Evolutionary conservation across 2,113 vertebrate species (phyloP), one percentile per base, ranked within the genome.

Genomic region (Ibidorhyncha struthersii): DNA sequence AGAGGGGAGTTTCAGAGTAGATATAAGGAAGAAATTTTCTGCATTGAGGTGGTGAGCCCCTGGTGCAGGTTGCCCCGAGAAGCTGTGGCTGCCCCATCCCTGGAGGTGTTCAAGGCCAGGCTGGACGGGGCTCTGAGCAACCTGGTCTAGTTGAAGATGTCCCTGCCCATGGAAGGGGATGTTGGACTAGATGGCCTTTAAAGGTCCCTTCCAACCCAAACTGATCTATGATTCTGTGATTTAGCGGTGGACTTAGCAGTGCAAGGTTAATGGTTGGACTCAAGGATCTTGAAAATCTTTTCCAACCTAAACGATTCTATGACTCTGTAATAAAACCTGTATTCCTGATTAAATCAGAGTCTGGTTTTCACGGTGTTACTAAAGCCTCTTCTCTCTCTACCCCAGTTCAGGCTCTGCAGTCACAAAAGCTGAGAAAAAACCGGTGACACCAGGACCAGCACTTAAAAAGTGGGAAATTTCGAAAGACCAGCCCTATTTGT

Each of bases 401-500:
- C 40, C 6, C 79, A 99, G 99, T 71, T 96, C 99, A 59, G 93
- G 66, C 22, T 29, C 97, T 67, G 76, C 95, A 18, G 78, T 92
- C 72, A 93, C 96, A 76, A 74, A 94, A 45, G 38, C 89, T 4
- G 97, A 92, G 49, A 99, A 99, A 96, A 96, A 47, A n/a, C 97
- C 99, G 0, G 98, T 99, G 93, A 98, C 98, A 0, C 99, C 99
- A 0, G 99, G 99, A 19, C 43, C 96, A 29, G 66, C 78, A 1
- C 83, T 97, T 12, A 97, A 91, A 92, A 98, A 96, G 29, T 99
- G 98, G 82, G 87, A 98, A 14, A 97, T 99, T 41, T 99, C 99
- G 19, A 98, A 94, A 59, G 99, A 99, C n/a, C 97, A 99, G 95
- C 99, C 99, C 1, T 99, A 99, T 70, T 97, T 99, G 95, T 99